Percentiles rank a stretch among this genome's conserved stretches.
Conservation (phyloP, 2,113 vertebrate species). For the Phalacrocorax carbo region DNA sequence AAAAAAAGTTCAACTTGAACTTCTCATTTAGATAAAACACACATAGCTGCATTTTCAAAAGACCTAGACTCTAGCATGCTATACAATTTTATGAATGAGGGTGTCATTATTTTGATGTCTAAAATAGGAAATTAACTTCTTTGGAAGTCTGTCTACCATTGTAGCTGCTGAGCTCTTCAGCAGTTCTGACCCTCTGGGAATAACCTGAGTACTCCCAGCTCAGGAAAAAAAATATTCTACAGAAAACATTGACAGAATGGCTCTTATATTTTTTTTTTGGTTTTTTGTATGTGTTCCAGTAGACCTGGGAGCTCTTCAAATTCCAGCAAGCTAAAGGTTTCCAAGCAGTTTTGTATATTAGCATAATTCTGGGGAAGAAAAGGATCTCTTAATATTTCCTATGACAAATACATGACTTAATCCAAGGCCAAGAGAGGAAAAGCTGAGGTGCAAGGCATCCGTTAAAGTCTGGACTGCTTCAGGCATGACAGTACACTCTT, state of each 20-base stretch:
- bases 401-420: background rate
- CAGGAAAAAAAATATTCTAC: background rate
- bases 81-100: background rate
- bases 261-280: accelerated
- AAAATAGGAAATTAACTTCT: background rate
- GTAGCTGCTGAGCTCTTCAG: background rate
- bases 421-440: background rate
- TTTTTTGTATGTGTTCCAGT: background rate
- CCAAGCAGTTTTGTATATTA: background rate
- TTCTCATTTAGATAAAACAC: background rate
- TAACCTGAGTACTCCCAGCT: background rate
- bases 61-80: background rate
- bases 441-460: background rate
- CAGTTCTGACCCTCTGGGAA: background rate
- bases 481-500: constrained; percentile 24
- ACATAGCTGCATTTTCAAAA: background rate
- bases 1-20: background rate
- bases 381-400: background rate
- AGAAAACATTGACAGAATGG: background rate
- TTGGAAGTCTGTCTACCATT: background rate
- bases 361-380: background rate
- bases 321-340: background rate
- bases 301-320: background rate
- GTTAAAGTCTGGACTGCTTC: background rate
- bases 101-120: background rate